A percentile compares a stretch with the other conserved stretches of the same genome.
phyloP scores from a whole-genome alignment of 2,797 vertebrate genomes.

The Hipposideros larvatus region DNA sequence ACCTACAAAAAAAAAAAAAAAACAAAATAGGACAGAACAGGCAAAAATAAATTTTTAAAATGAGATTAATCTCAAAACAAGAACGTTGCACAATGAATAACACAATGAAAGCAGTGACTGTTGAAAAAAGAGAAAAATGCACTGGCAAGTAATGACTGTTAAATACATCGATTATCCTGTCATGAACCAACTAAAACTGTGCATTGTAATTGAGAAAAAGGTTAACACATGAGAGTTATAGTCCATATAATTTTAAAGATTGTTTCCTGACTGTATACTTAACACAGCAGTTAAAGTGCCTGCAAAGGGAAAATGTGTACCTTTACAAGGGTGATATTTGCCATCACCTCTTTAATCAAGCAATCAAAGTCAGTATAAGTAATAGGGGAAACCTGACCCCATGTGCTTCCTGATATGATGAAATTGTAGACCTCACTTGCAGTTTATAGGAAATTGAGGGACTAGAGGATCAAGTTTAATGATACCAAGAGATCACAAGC shows the following conservation, averaged over 20 bases:
- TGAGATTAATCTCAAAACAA: background rate
- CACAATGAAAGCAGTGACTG: background rate
- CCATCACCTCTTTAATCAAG: background rate
- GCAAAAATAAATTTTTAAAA: background rate
- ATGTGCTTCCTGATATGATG: background rate
- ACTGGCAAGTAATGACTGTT: background rate
- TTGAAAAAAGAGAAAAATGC: background rate
- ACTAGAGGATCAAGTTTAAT: background rate
- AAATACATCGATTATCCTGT: background rate
- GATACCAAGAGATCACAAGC: background rate
- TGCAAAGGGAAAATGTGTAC: background rate
- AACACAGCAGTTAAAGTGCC: background rate
- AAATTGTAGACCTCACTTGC: background rate
- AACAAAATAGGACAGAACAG: background rate
- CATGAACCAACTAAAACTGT: background rate
- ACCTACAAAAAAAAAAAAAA: slow-evolving; percentile 14
- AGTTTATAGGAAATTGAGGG: too few species aligned
- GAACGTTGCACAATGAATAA: background rate
- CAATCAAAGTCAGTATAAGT: background rate
- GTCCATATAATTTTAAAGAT: background rate
- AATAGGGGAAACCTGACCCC: too few species aligned
- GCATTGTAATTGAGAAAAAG: background rate
- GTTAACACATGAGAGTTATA: background rate
- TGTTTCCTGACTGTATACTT: background rate
- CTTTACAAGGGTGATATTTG: background rate